Evolutionary conservation across 2,888 invertebrate genomes (phyloP).

Genomic region (Plemyria rubiginata): DNA sequence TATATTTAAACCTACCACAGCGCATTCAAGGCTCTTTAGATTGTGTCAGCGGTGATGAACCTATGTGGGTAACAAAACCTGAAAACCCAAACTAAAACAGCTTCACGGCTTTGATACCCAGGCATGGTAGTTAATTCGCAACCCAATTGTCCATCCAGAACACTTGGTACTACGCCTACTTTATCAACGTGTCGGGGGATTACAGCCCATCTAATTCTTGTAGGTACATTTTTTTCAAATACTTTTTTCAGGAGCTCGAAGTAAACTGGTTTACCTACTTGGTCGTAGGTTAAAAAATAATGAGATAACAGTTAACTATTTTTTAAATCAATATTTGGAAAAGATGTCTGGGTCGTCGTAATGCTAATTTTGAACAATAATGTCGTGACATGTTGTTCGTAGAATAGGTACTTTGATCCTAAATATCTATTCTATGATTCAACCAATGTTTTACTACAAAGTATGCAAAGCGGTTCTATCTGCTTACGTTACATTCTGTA

Average conservation of each 20-base stretch:
- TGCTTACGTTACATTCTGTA: slow-evolving; percentile 29
- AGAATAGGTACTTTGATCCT: not conserved
- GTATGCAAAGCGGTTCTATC: slow-evolving; percentile 8
- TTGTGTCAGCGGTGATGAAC: not conserved
- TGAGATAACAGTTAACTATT: no score
- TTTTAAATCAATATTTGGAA: not conserved
- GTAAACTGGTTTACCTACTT: not conserved
- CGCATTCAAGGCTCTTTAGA: not conserved
- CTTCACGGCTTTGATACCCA: no score
- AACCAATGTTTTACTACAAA: slow-evolving; percentile 1
- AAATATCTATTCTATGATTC: not conserved
- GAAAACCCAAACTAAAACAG: no score
- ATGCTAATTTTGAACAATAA: not conserved
- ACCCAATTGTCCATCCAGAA: no score
- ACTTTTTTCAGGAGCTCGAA: not conserved
- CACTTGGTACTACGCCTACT: no score
- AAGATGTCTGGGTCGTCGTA: not conserved
- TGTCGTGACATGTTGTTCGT: not conserved
- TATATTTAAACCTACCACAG: not conserved
- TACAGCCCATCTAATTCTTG: no score
- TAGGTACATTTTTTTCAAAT: no score
- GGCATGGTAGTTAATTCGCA: no score
- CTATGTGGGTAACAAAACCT: no score
- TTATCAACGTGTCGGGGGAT: no score
- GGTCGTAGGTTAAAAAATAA: no score